Conservation (phyloP, 2,888 invertebrate species). For the Nymphalis urticae region DNA sequence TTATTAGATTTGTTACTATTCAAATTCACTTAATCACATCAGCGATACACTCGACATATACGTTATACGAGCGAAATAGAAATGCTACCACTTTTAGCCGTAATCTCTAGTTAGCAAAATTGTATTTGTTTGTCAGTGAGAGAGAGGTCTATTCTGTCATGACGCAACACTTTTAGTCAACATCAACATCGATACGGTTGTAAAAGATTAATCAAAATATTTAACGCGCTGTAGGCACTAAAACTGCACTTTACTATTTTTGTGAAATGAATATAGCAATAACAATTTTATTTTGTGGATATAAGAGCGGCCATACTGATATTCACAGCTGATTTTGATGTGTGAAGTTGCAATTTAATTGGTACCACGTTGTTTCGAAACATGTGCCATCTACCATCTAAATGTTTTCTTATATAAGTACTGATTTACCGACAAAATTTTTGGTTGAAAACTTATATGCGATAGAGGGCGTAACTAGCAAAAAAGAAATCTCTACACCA, state of each 20-base stretch:
- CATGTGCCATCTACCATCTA: constrained; percentile 54
- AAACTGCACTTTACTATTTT: constrained; percentile 72
- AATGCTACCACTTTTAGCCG: constrained; percentile 50
- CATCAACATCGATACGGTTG: constrained; percentile 67
- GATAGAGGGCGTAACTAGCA: constrained; percentile 12
- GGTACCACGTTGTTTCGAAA: constrained; percentile 75
- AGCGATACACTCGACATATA: constrained; percentile 58
- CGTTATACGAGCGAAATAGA: constrained; percentile 57
- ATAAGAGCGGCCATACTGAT: constrained; percentile 79
- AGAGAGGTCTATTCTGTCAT: constrained; percentile 71
- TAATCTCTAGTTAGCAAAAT: constrained; percentile 65
- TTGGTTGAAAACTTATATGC: neutral
- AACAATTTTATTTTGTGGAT: constrained; percentile 73
- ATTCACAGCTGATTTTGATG: constrained; percentile 82
- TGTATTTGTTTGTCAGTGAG: constrained; percentile 81
- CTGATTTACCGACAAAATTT: constrained; percentile 52
- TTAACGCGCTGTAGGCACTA: constrained; percentile 63
- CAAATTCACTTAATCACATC: constrained; percentile 66
- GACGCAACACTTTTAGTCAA: constrained; percentile 81
- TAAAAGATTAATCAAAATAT: constrained; percentile 53
- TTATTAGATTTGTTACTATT: constrained; percentile 52
- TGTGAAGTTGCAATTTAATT: constrained; percentile 59
- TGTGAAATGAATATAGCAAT: constrained; percentile 60
- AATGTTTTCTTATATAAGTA: constrained; percentile 11
- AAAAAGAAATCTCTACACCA: neutral